Evolutionary conservation across 2,113 vertebrate species (phyloP), one percentile per base, ranked within the genome.

Genomic region (Triplophysa siluroides): DNA sequence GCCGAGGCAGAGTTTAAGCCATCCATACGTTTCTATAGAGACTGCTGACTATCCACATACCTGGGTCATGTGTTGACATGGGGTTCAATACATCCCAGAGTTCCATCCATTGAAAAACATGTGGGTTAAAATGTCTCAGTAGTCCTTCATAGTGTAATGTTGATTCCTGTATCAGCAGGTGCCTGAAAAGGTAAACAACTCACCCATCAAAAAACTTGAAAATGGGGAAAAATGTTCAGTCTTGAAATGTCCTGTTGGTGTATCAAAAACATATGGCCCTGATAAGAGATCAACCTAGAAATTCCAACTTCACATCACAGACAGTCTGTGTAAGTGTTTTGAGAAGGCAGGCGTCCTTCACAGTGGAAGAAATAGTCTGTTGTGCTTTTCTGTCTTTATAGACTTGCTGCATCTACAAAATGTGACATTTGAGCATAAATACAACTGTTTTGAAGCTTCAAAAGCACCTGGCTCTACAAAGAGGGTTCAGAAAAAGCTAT

Each of bases 281-380:
- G 72, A 68, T 64, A 60, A 74, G 10, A 64, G 50, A 62, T 71
- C 38, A 60, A 43, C 38, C 75, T 58, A 47, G 75, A 65, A 52
- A 52, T 18, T 63, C 45, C 18, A 65, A 77, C 21, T 12, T 7
- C 62, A 5, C 45, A 38, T 45, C 13, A 21, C 38, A 64, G 80
- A 88, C 84, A 85, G 60, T 64, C 69, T 33, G 72, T 38, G 73
- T 64, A 50, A 67, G 60, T 78, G 63, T 84, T 84, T 83, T 69
- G 83, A 87, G 85, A 58, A 79, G 85, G 84, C 75, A 76, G 82
- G 84, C 83, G 88, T 92, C 88, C 90, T 90, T 92, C 92, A 92
- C 92, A 92, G 91, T 92, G 89, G 88, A 85, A 83, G 65, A 72
- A 41, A 74, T 78, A 76, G 83, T 80, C 78, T 65, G 76, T 87